Evolutionary conservation across 2,113 vertebrate genomes (phyloP).

Genomic region (Malurus cyaneus): DNA sequence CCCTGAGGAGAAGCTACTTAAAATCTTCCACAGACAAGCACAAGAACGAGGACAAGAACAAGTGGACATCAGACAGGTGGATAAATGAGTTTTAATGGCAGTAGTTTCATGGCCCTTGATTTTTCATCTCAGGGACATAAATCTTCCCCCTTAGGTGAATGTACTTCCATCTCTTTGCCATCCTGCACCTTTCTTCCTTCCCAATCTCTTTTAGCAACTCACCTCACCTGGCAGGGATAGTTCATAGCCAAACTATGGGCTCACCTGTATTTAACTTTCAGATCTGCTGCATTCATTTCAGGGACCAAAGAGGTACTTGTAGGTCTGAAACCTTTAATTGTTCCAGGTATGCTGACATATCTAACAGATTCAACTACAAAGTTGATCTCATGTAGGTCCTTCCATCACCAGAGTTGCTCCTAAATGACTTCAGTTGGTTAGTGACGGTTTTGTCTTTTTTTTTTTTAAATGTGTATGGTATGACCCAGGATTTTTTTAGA

Average conservation of each 20-base stretch:
- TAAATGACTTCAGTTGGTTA: not conserved
- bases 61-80: not conserved
- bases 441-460: not conserved
- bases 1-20: not conserved
- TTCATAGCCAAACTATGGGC: not conserved
- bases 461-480: accelerated
- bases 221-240: not conserved
- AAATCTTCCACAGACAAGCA: not conserved
- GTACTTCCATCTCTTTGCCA: not conserved
- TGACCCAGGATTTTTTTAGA: not conserved
- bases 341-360: not conserved
- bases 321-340: not conserved
- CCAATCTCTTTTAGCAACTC: not conserved
- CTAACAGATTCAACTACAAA: not conserved
- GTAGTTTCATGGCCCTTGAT: not conserved
- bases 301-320: not conserved
- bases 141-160: not conserved
- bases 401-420: not conserved
- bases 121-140: not conserved
- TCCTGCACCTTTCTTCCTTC: not conserved
- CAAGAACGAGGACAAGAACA: not conserved
- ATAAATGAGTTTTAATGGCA: not conserved
- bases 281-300: not conserved
- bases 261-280: not conserved
- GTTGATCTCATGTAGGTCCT: not conserved